Base-by-base conservation (phyloP, 2,797 vertebrate genomes). In the Danio aesculapii region DNA sequence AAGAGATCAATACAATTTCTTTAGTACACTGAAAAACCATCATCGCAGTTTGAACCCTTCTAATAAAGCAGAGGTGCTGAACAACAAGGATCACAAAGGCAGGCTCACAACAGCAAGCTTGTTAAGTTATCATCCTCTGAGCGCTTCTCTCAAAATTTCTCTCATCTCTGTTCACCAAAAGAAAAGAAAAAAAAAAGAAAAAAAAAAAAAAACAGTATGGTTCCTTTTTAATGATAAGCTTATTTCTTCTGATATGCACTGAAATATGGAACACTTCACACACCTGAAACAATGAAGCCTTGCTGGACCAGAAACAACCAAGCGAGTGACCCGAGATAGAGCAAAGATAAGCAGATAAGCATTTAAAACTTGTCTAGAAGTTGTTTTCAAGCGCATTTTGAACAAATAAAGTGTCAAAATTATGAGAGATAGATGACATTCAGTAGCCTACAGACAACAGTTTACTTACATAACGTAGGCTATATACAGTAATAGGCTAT, bases 211-310 rank as follows among this genome's bases (percentile, higher is more conserved):
- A 14, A 4, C 64, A 47, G 8, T 16, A n/a, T 19, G 44, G 43
- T 14, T 58, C 44, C 49, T 78, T 69, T 78, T 61, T 41, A 78
- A n/a, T 6, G 16, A 17, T 17, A 57, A 19, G 16, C 46, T 53
- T 41, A 21, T 13, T 39, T 55, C 30, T 30, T 30, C 30, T 30
- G 30, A 30, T 30, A 30, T 3, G 3, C 30, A 30, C n/a, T 14
- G 6, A 17, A 17, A 71, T 55, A 50, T 39, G 47, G 6, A 6
- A 14, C 52, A 49, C 16, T 62, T 50, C n/a, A 4, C 57, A 39
- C 6, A 43, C 68, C 6, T 66, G 41, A 6, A 39, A 39, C 21
- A 70, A 70, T 17, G 49, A 11, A 66, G 63, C 63, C 17, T 64
- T 62, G 13, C 57, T 59, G 17, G 17, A 59, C 19, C 53, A 57